Conservation (phyloP, 2,113 vertebrate species). For the Megaleporinus macrocephalus region DNA sequence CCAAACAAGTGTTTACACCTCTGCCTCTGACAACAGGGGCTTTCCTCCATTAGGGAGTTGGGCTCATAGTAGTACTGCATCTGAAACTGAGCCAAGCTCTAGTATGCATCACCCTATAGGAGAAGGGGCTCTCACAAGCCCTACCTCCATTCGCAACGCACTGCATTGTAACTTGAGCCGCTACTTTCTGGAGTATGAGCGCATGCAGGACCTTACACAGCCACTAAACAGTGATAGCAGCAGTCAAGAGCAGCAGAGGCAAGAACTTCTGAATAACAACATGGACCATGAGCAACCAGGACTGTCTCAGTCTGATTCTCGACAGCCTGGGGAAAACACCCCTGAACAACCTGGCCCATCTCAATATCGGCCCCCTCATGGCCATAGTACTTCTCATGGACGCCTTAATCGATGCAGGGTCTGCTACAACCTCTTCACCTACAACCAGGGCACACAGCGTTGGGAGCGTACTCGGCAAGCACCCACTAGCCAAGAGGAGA, state of each 20-base stretch:
- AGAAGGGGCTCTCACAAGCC: constrained; percentile 68
- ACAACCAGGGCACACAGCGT: constrained; percentile 94
- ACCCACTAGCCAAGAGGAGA: constrained; percentile 62
- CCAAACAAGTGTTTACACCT: constrained; percentile 92
- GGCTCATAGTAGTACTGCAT: constrained; percentile 58
- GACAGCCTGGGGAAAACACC: background rate
- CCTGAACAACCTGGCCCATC: constrained; percentile 87
- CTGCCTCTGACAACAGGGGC: constrained; percentile 85
- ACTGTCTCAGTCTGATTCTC: background rate
- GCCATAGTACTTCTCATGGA: constrained; percentile 70
- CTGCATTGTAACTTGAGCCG: constrained; percentile 94
- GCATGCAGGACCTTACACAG: constrained; percentile 90
- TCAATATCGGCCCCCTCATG: constrained; percentile 80
- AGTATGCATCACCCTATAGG: constrained; percentile 80
- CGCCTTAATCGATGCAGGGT: constrained; percentile 94
- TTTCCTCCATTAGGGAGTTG: constrained; percentile 51
- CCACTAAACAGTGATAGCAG: constrained; percentile 75
- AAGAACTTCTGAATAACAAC: constrained; percentile 96
- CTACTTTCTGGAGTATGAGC: constrained; percentile 95
- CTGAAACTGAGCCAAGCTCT: constrained; percentile 66
- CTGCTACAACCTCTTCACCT: constrained; percentile 97
- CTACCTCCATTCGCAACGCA: constrained; percentile 87
- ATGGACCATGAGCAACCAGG: constrained; percentile 73
- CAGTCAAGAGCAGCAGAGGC: constrained; percentile 78
- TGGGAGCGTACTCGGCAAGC: constrained; percentile 90